These are phyloP conservation scores for Hypolimnas misippus DNA, from an alignment of 2,888 invertebrate genomes.

Conservation along the genomic window DNA sequence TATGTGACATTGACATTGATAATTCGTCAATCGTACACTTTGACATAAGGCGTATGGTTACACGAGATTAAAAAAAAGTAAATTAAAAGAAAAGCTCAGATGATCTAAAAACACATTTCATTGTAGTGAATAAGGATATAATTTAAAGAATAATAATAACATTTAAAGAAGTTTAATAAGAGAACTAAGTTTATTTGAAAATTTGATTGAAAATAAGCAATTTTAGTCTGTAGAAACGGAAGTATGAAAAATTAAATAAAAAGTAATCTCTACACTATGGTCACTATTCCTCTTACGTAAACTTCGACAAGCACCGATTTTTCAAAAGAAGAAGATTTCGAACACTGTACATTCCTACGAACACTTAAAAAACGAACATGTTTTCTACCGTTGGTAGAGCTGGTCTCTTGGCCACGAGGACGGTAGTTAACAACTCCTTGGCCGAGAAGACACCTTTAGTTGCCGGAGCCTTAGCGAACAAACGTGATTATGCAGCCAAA, in stretches of 20 bases:
- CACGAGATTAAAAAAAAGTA: too few relatives aligned
- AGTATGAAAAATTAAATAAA: conserved; percentile 14
- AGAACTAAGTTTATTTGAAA: not conserved
- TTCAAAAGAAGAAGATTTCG: conserved; percentile 68
- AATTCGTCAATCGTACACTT: too few relatives aligned
- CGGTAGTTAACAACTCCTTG: conserved; percentile 76
- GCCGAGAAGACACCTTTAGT: conserved; percentile 81
- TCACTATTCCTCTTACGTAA: conserved; percentile 53
- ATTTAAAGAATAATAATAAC: too few relatives aligned
- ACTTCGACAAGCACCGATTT: conserved; percentile 51
- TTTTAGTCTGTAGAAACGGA: conserved; percentile 21
- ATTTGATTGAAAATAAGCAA: conserved; percentile 7
- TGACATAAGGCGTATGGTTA: too few relatives aligned
- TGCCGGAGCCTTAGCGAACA: conserved; percentile 71
- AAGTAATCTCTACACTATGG: conserved; percentile 34
- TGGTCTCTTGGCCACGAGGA: conserved; percentile 78
- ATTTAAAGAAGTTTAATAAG: too few relatives aligned
- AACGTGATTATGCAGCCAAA: conserved; percentile 76
- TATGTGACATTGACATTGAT: not conserved
- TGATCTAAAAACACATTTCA: too few relatives aligned
- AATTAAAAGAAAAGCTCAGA: too few relatives aligned
- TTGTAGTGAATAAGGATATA: too few relatives aligned
- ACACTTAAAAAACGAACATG: conserved; percentile 68
- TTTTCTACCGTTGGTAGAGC: conserved; percentile 81
- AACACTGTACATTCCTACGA: conserved; percentile 60